Base-by-base conservation (phyloP, 2,888 invertebrate genomes). In the Nomada flava region DNA sequence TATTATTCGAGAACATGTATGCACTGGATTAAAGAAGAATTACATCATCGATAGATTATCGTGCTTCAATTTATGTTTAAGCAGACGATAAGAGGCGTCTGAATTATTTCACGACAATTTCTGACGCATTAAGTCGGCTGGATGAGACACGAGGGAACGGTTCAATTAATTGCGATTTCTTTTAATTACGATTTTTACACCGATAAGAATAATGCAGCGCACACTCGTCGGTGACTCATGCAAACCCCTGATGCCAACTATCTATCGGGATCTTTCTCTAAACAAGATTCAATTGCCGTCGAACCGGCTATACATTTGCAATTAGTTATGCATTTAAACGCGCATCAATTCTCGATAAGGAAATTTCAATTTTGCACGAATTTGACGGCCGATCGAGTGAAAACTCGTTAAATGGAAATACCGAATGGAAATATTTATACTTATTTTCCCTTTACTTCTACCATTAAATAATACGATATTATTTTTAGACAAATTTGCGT, bases 281-380 rank as follows among this genome's bases (percentile, higher is more conserved):
- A 82, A 74, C 62, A 60, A 78, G 63, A 68, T 74, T 72, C 75
- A 75, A 83, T 83, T 76, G 73, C 62, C 59, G 47, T 79, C 47
- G 55, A 57, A 65, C 29, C 53, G 29, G 11, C 60, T n/a, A 63
- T 76, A 18, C 20, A 62, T 29, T 29, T 52, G 18, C 26, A 13
- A 23, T 63, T 52, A 50, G 57, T 3, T 15, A 26, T 18, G 50
- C 18, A 50, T 55, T 26, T n/a, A 2, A n/a, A 2, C 42, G 18
- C 2, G 36, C 0, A 20, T 52, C 13, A n/a, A 52, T 20, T 10
- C 9, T 36, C 10, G 4, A 52, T 15, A 18, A 3, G 42, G 15
- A 18, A 55, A 20, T 20, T 42, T 7, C n/a, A 15, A 64, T 23
- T 64, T 50, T 23, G 23, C 13, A 23, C 20, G 3, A 23, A 47